Conservation (phyloP, 1,140 invertebrate species). For the Leptinotarsa lineolata region DNA sequence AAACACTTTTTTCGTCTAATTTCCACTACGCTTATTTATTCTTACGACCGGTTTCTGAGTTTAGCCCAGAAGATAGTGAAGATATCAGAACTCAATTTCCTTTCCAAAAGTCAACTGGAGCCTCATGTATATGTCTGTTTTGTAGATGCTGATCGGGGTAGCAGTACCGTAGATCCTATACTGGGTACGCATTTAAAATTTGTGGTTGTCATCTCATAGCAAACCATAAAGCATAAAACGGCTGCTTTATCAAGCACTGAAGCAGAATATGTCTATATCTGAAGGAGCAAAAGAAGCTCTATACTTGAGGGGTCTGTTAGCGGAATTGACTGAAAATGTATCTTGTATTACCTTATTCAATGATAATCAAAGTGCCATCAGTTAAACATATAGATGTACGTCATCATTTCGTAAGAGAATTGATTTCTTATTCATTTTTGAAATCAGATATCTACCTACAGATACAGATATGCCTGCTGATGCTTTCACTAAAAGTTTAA, state of each 20-base stretch:
- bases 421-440: neutral
- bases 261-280: neutral
- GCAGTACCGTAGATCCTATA: slow-evolving; percentile 23
- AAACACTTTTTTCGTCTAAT: too few relatives aligned
- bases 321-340: too few relatives aligned
- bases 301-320: neutral
- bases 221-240: slow-evolving; percentile 31
- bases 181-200: slow-evolving; percentile 23
- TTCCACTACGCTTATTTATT: too few relatives aligned
- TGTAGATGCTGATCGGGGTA: slow-evolving; percentile 33
- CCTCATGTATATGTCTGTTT: neutral
- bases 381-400: neutral
- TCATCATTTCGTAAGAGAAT: neutral
- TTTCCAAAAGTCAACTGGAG: neutral
- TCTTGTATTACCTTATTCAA: neutral
- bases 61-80: too few relatives aligned
- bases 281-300: neutral
- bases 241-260: slow-evolving; percentile 33
- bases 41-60: too few relatives aligned
- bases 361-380: neutral
- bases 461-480: neutral
- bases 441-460: too few relatives aligned
- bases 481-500: neutral
- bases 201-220: slow-evolving; percentile 29
- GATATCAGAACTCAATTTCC: neutral